phyloP scores from a whole-genome alignment of 2,888 invertebrate genomes.

The Alsophila aescularia region DNA sequence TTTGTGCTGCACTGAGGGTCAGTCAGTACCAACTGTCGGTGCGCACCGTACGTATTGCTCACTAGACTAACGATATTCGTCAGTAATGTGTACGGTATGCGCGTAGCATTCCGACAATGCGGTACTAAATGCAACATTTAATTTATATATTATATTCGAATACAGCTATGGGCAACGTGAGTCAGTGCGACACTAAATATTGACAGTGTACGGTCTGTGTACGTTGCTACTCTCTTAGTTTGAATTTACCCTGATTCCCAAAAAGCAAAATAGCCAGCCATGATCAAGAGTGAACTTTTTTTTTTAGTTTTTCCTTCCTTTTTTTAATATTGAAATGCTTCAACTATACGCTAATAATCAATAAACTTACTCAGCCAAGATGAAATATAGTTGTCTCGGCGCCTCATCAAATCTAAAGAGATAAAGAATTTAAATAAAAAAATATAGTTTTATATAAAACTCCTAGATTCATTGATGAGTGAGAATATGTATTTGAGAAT shows the following conservation, averaged over 20 bases:
- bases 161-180: too few species aligned
- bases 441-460: constrained; percentile 35
- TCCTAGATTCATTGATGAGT: constrained; percentile 18
- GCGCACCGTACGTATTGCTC: too few species aligned
- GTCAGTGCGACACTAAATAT: too few species aligned
- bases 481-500: constrained; percentile 12
- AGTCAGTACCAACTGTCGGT: too few species aligned
- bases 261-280: background rate
- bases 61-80: too few species aligned
- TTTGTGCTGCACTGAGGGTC: too few species aligned
- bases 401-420: constrained; percentile 48
- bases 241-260: background rate
- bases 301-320: constrained; percentile 20
- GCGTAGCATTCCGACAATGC: too few species aligned
- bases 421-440: constrained; percentile 46
- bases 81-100: too few species aligned
- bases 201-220: too few species aligned
- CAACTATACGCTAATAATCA: constrained; percentile 23
- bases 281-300: constrained; percentile 22
- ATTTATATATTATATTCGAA: too few species aligned
- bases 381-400: constrained; percentile 36
- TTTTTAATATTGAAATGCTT: constrained; percentile 25
- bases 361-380: constrained; percentile 40
- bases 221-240: background rate
- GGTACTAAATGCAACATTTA: too few species aligned